Evolutionary conservation across 2,888 invertebrate species (phyloP), one percentile per base, ranked within the genome.

Genomic region (Ischnura elegans): DNA sequence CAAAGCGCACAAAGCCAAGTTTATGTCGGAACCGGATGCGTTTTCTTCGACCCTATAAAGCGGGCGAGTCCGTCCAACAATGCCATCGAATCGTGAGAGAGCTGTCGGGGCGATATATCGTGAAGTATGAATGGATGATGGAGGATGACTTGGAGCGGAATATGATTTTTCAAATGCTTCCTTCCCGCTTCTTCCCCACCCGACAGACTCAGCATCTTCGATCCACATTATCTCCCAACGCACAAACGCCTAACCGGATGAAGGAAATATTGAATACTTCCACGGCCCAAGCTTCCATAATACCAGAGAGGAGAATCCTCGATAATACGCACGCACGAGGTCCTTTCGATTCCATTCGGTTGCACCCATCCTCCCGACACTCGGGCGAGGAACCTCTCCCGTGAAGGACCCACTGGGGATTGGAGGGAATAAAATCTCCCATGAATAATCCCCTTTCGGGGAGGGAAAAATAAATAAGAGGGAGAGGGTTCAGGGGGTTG

Each of bases 381-480:
- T 6, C 61, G n/a, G 8, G n/a, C 61, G n/a, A 76, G 13, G 76
- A 76, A 29, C 76, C 76, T 76, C 76, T 36, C 36, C n/a, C 29
- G 16, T 29, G 76, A 25, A 76, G 76, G n/a, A n/a, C n/a, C n/a
- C n/a, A n/a, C n/a, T n/a, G n/a, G n/a, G 76, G 76, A 76, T 29
- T 2, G 76, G 13, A 36, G 76, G 76, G 36, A 36, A 36, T 76
- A 36, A 76, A 76, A 76, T 76, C 76, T 76, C 76, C 76, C 76
- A 76, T 76, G 76, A 76, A 76, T 76, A 76, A 76, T 76, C 76
- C 76, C 76, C 76, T 76, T 76, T 61, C 36, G 76, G 76, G 76
- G 16, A 36, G 36, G 76, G 76, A 36, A 36, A 76, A 76, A 76
- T 76, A 36, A 76, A 76, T 36, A 76, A 36, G 61, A 36, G 76